Base-by-base conservation (phyloP, 2,113 vertebrate genomes). In the Oriolus oriolus region DNA sequence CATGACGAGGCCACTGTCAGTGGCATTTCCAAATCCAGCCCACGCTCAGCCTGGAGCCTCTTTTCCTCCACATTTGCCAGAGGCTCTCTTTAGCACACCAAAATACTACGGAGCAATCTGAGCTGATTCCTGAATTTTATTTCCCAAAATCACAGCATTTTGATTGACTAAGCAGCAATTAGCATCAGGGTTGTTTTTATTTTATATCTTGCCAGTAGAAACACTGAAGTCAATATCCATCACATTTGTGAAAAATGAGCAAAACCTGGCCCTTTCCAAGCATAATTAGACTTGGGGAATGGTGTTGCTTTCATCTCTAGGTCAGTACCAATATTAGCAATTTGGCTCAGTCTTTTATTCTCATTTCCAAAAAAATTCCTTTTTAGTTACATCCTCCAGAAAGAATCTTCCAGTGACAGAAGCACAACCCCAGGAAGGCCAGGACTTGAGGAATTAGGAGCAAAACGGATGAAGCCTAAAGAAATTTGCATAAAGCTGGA, bases 91-190 rank as follows among this genome's bases (percentile, higher is more conserved):
- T n/a, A 83, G 54, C 61, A n/a, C 63, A 87, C 61, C 56, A 88
- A 84, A 93, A 91, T 71, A 47, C 37, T 60, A n/a, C 1, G 6
- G 63, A 70, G 59, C 54, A 56, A 28, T 75, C 41, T 2, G 14
- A 68, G 50, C n/a, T 77, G 54, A 89, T 90, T 87, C 59, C 74
- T 47, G 54, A 31, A 33, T 91, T 93, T 78, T 45, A 54, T 82
- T 77, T 90, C 84, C 80, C 52, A 65, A 83, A 96, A 92, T 82
- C 70, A 74, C 28, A 75, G 92, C 73, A 42, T 84, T 96, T 89
- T 77, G 90, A 94, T 90, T 91, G 78, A 96, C 73, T 81, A 95
- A 96, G 79, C 35, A 61, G 92, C 76, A 96, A 95, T 94, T 94
- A 95, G 69, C 82, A 71, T 50, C n/a, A 4, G 76, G 53, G 77